Conservation (phyloP, 2,113 vertebrate species). For the Ptilorrhoa leucosticta region DNA sequence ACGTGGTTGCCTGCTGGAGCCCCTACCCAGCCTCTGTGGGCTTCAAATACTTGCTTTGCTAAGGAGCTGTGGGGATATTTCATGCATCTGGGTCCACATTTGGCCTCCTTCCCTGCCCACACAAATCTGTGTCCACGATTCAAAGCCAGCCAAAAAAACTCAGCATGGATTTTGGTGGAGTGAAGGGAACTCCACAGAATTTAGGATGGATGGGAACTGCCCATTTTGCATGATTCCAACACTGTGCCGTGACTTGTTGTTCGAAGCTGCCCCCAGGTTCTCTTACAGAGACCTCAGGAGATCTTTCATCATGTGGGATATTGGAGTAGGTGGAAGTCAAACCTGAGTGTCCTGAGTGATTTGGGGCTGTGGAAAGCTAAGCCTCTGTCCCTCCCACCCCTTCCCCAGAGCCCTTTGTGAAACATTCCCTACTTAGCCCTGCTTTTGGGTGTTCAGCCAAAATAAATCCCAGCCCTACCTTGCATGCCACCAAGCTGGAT, state of each 20-base stretch:
- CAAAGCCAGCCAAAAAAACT: not conserved
- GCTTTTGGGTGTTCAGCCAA: not conserved
- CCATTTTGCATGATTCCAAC: not conserved
- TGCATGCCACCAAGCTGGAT: fast-evolving
- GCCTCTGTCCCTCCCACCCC: not conserved
- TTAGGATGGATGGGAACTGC: not conserved
- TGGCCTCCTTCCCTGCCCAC: not conserved
- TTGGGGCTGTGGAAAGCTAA: not conserved
- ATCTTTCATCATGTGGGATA: not conserved
- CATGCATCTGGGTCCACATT: not conserved
- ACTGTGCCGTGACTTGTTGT: not conserved
- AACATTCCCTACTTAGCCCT: not conserved
- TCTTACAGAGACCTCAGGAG: not conserved
- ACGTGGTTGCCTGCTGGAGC: not conserved
- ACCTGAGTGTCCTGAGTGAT: not conserved
- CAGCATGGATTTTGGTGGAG: not conserved
- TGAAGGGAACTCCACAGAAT: not conserved
- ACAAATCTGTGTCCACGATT: not conserved
- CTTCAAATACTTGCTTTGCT: not conserved
- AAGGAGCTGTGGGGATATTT: not conserved
- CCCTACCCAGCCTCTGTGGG: not conserved
- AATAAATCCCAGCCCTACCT: not conserved
- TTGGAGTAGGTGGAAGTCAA: not conserved
- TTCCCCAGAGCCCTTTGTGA: not conserved
- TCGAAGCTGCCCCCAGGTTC: not conserved